A percentile compares a stretch with the other conserved stretches of the same genome.
Conservation (phyloP, 1,140 invertebrate species). For the Dendroctonus ponderosae region DNA sequence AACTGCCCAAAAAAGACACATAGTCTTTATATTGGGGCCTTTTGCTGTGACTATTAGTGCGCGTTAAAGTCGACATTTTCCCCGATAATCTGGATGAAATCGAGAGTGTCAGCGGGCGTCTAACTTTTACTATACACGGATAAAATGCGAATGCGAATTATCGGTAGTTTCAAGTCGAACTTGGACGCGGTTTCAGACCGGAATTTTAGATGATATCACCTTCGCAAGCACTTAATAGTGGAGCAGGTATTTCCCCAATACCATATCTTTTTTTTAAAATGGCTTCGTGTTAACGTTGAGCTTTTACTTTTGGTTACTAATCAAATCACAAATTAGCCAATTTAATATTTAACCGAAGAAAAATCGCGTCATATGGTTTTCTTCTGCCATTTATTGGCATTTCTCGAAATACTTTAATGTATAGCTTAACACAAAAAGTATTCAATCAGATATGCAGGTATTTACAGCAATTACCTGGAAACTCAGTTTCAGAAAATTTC, state of each 20-base stretch:
- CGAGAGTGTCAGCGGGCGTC: conserved; percentile 19
- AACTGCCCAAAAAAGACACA: conserved; percentile 41
- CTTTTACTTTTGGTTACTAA: too few species aligned
- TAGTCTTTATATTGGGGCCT: conserved; percentile 42
- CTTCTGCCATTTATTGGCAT: too few species aligned
- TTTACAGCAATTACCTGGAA: too few species aligned
- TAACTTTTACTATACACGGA: conserved; percentile 29
- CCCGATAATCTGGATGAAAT: conserved; percentile 8
- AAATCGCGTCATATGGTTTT: too few species aligned
- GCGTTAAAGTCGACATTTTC: conserved; percentile 33
- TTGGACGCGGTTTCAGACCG: conserved; percentile 29
- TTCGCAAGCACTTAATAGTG: conserved; percentile 11
- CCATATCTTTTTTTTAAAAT: too few species aligned
- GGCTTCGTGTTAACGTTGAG: too few species aligned
- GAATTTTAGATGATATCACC: conserved; percentile 36
- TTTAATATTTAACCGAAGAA: too few species aligned
- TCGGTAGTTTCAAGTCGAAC: conserved; percentile 27
- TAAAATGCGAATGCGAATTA: conserved; percentile 34
- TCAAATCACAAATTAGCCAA: too few species aligned
- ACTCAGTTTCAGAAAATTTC: too few species aligned
- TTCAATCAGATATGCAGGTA: too few species aligned
- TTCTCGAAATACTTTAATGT: too few species aligned
- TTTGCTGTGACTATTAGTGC: conserved; percentile 24
- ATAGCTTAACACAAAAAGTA: too few species aligned
- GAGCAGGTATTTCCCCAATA: conserved; percentile 6